Percentiles rank a stretch among this genome's conserved stretches.
Conservation (phyloP, 2,888 invertebrate species). For the Folsomia manolachei region DNA sequence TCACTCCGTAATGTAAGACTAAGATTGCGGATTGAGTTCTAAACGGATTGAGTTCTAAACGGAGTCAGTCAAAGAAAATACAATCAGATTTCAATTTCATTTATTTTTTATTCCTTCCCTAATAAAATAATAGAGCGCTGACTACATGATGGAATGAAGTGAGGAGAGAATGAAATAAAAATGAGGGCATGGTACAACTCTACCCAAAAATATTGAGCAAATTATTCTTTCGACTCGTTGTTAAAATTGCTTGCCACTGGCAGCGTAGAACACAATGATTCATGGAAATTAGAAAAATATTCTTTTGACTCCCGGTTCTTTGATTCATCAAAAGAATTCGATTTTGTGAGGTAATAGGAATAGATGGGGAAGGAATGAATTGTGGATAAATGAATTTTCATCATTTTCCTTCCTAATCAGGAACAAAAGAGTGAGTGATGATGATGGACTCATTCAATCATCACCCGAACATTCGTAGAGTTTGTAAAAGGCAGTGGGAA, state of each 20-base stretch:
- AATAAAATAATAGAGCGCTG: neutral
- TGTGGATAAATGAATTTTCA: neutral
- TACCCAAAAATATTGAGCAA: neutral
- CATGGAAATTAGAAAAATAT: neutral
- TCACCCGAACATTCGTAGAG: too few relatives aligned
- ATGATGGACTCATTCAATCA: too few relatives aligned
- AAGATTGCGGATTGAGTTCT: neutral
- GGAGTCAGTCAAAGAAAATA: neutral
- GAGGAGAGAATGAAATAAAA: neutral
- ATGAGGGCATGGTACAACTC: neutral
- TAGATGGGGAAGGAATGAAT: neutral
- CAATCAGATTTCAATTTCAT: neutral
- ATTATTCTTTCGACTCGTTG: neutral
- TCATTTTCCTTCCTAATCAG: neutral
- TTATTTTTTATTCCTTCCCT: neutral
- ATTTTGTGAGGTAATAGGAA: constrained; percentile 6
- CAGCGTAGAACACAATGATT: neutral
- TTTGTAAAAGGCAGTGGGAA: neutral
- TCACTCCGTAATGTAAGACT: too few relatives aligned
- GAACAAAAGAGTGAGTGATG: constrained; percentile 5
- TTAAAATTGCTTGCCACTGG: too few relatives aligned
- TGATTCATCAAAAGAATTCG: constrained; percentile 1
- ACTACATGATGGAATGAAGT: neutral
- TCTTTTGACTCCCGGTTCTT: neutral
- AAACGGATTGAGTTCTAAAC: neutral